Conservation (phyloP, 2,888 invertebrate species). For the Lottia gigantea region DNA sequence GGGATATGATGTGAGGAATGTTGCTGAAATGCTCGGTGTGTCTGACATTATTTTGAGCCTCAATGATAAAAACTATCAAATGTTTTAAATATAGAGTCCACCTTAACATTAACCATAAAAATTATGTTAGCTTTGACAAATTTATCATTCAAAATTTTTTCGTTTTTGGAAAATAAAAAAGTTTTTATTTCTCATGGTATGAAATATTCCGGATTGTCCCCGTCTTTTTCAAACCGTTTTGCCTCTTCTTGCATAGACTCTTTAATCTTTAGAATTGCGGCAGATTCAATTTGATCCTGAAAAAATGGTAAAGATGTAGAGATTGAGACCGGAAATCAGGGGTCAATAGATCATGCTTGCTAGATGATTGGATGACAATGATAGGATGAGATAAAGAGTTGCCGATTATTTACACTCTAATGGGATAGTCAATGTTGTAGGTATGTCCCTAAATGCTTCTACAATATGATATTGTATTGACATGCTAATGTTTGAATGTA, state of each 20-base stretch:
- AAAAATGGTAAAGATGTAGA: constrained; percentile 37
- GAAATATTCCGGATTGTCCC: constrained; percentile 57
- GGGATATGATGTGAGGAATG: not conserved
- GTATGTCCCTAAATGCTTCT: too few species aligned
- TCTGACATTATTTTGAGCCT: constrained; percentile 4
- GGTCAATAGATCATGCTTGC: constrained; percentile 2
- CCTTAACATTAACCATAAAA: not conserved
- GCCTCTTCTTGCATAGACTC: constrained; percentile 99
- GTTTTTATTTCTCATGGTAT: constrained; percentile 49
- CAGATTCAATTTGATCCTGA: constrained; percentile 87
- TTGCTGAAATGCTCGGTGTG: constrained; percentile 11
- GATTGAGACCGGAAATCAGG: constrained; percentile 17
- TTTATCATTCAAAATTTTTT: not conserved
- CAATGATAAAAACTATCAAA: too few species aligned
- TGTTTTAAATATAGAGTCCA: constrained; percentile 1
- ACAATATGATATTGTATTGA: too few species aligned
- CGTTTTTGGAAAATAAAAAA: constrained; percentile 15
- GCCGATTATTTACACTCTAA: not conserved
- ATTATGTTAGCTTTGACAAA: not conserved
- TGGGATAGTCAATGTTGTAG: too few species aligned
- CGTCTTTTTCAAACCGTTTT: constrained; percentile 78
- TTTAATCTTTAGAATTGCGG: constrained; percentile 99
- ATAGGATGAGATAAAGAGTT: not conserved
- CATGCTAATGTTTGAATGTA: too few species aligned
- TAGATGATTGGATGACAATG: not conserved